Base-by-base conservation (phyloP, 2,888 invertebrate species). In the Lasioglossum zephyrum region DNA sequence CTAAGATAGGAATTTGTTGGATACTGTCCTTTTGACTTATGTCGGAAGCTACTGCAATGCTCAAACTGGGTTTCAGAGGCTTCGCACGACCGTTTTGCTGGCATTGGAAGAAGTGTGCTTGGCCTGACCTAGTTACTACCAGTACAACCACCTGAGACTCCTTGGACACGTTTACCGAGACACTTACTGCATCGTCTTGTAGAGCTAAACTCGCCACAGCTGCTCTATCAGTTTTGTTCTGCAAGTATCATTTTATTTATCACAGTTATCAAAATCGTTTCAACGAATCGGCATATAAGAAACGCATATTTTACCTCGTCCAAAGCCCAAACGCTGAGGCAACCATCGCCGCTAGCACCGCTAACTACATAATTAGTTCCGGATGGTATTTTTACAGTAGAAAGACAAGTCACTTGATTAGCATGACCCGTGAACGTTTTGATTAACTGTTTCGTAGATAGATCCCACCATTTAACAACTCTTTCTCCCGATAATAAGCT, bases 101-200 rank as follows among this genome's bases (percentile, higher is more conserved):
- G 92, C 97, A 97, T 77, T 97, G 96, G 94, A 98, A 99, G 80
- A 98, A 95, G 95, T 98, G 97, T 63, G 98, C 96, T 9, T 97
- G 97, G 0, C 99, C 99, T 92, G 97, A 97, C 90, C 97, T 96
- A 0, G 98, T 98, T 0, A 97, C 96, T 0, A 96, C 96, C 0
- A 96, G 95, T 9, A 96, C 91, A 94, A 95, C 94, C 88, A 96
- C 94, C 16, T 95, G 92, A 0, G 96, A 96, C 6, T 96, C 96
- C 16, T 96, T 95, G 5, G 95, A 94, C 36, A 95, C 93, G 85
- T 96, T 93, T 1, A 96, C 95, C 0, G 97, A 96, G 39, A 97
- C 89, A 80, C 95, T 95, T 75, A 95, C 91, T 0, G 97, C 97
- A 36, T 97, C 96, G 91, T 98, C 97, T 92, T 97, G 97, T 94